phyloP scores from a whole-genome alignment of 2,888 invertebrate genomes.

The Ditylenchus weischeri region DNA sequence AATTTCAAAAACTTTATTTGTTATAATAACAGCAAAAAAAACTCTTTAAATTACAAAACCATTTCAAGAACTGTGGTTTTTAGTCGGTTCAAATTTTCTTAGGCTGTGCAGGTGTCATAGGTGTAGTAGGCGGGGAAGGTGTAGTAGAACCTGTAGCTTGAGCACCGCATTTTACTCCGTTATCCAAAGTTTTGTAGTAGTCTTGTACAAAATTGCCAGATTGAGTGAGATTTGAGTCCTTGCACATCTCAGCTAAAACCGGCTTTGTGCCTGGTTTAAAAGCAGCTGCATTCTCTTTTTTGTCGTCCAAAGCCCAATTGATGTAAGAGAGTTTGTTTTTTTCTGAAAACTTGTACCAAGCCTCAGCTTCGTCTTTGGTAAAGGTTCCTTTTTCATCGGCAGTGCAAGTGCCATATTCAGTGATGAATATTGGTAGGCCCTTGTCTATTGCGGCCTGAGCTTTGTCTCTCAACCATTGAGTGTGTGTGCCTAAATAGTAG shows the following conservation, averaged over 20 bases:
- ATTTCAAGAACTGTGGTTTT: no score
- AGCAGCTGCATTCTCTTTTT: constrained; percentile 15
- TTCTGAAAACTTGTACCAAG: constrained; percentile 23
- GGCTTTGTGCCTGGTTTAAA: constrained; percentile 17
- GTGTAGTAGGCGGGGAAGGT: no score
- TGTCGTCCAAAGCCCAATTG: constrained; percentile 24
- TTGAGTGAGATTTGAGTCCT: constrained; percentile 6
- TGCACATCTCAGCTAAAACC: constrained; percentile 10
- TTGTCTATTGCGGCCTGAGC: constrained; percentile 23
- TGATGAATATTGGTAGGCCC: constrained; percentile 27
- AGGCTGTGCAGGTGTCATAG: no score
- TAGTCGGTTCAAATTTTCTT: no score
- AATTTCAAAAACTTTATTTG: no score
- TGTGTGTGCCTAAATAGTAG: constrained; percentile 3
- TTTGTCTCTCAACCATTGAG: constrained; percentile 11
- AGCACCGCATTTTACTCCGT: not conserved
- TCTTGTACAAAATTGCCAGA: constrained; percentile 19
- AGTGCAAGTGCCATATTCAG: constrained; percentile 28
- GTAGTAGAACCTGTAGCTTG: no score
- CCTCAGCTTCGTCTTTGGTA: constrained; percentile 1
- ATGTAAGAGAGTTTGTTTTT: constrained; percentile 21
- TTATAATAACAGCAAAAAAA: no score
- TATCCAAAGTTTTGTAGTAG: not conserved
- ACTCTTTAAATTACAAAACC: no score
- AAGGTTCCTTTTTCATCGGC: constrained; percentile 22